Conservation (phyloP, 2,113 vertebrate genomes). For the Passerina amoena region DNA sequence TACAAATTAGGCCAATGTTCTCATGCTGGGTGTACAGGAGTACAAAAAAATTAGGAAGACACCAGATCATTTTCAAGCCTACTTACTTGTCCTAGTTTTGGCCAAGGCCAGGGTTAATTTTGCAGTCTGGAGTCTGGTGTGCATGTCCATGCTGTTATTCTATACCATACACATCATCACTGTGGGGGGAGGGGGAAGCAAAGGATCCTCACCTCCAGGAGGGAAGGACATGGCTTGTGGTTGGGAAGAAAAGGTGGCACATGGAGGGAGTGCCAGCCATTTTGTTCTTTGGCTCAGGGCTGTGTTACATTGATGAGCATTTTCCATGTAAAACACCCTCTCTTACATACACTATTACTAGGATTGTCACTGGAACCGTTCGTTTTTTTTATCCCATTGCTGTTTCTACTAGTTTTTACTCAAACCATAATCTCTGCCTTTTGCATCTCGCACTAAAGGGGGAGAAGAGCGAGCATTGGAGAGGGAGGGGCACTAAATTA, state of each 20-base stretch:
- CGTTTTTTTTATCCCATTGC: not conserved
- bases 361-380: not conserved
- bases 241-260: not conserved
- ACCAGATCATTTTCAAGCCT: not conserved
- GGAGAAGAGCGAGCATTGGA: rapidly evolving
- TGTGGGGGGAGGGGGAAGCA: rapidly evolving
- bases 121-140: not conserved
- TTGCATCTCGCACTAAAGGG: not conserved
- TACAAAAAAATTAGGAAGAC: not conserved
- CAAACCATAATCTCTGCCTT: not conserved
- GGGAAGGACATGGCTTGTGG: rapidly evolving
- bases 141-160: not conserved
- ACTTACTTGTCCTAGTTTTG: not conserved
- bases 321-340: not conserved
- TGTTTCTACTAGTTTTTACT: not conserved
- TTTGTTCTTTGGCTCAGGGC: not conserved
- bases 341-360: not conserved
- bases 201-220: not conserved
- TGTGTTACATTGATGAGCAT: rapidly evolving
- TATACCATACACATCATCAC: rapidly evolving
- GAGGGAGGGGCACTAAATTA: not conserved
- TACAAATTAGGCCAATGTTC: not conserved
- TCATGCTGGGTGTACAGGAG: not conserved
- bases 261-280: not conserved
- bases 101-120: not conserved